Evolutionary conservation across 2,888 invertebrate genomes (phyloP), one percentile per base, ranked within the genome.

Genomic region (Lutraria lutraria): DNA sequence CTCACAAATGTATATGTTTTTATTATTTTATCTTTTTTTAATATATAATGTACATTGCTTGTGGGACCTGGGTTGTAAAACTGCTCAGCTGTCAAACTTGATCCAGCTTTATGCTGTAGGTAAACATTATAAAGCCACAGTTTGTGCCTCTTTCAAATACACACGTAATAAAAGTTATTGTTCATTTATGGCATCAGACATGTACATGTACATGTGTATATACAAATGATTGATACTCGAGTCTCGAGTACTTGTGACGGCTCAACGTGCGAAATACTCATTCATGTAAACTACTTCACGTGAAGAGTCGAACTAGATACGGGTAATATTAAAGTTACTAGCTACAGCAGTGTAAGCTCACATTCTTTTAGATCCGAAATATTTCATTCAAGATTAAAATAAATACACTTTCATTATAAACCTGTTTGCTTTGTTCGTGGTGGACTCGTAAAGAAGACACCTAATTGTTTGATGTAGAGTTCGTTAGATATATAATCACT

Each of bases 321-420:
- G 19, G 13, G 34, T 34, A 34, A 19, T 31, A 15, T 15, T 76
- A 4, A 8, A 15, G n/a, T 15, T 72, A 72, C 16, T 1, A 76
- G 25, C n/a, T n/a, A n/a, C n/a, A 76, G 6, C 34, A 34, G 10
- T 76, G 19, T 15, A 34, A 34, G 76, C 76, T 68, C 25, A 68
- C 63, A 21, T n/a, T 8, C n/a, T 12, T 16, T 8, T 60, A 25
- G n/a, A 68, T 68, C 63, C 25, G n/a, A 68, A 68, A 68, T 68
- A 68, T n/a, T 25, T 13, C n/a, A 25, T 31, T 31, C 76, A 76
- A 76, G 76, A 76, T 76, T 25, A 76, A 76, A 76, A 76, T 34
- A 76, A 76, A 76, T 76, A 76, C 31, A 15, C 34, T 76, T 76
- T 31, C 19, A 31, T 43, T 25, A 34, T 76, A 76, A 31, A 31